Conservation (phyloP, 92 coral and sea anemone genomes). For the Heteractis magnifica region DNA sequence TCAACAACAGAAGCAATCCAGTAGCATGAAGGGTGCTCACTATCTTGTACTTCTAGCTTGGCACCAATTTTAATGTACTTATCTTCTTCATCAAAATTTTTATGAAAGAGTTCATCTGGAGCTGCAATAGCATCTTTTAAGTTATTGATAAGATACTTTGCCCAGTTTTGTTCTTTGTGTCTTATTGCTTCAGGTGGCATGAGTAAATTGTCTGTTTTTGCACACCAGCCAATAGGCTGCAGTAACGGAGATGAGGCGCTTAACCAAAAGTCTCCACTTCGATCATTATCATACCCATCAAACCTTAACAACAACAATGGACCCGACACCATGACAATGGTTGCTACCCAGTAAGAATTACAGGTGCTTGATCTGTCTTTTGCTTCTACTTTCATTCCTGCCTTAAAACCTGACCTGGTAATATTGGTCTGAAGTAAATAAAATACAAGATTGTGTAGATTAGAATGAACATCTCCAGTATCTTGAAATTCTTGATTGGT, state of each 20-base stretch:
- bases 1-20: constrained; percentile 79
- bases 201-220: constrained; percentile 63
- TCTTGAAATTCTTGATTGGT: too few species aligned
- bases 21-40: constrained; percentile 58
- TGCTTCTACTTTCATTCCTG: constrained; percentile 83
- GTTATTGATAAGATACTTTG: constrained; percentile 65
- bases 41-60: constrained; percentile 62
- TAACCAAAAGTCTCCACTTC: constrained; percentile 90
- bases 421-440: constrained; percentile 51
- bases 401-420: constrained; percentile 66
- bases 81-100: constrained; percentile 53
- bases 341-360: constrained; percentile 83
- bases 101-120: constrained; percentile 68
- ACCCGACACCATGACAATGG: constrained; percentile 81
- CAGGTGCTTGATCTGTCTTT: constrained; percentile 56
- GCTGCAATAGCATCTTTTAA: constrained; percentile 64
- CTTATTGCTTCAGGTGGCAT: constrained; percentile 85
- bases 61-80: constrained; percentile 59
- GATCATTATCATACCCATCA: constrained; percentile 83
- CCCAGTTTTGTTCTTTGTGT: constrained; percentile 86
- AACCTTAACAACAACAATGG: constrained; percentile 72
- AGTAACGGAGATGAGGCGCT: constrained; percentile 65
- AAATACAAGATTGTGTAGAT: background rate
- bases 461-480: too few species aligned
- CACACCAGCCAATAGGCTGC: constrained; percentile 88